Base-by-base conservation (phyloP, 2,797 vertebrate genomes). In the Gorsachius magnificus region DNA sequence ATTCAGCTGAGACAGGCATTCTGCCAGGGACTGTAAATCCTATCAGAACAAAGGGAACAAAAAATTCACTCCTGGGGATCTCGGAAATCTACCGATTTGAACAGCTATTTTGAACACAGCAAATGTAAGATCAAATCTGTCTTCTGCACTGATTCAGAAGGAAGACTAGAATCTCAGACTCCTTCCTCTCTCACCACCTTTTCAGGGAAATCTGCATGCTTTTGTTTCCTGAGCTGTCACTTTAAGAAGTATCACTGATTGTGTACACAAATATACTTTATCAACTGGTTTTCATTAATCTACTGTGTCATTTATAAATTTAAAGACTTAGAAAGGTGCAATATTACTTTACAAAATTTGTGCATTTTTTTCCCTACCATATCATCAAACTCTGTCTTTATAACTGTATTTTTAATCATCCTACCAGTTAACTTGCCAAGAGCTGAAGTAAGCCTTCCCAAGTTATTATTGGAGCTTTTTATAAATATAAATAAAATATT, bases 21-120 rank as follows among this genome's bases (percentile, higher is more conserved):
- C 87, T 95, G 94, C 94, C 96, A 97, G 65, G 72, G 68, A 70
- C 85, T 94, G 83, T 93, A 96, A 97, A 97, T 96, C 85, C 93
- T 94, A 92, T 79, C 87, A 90, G 95, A 96, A 96, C 91, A 96
- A 97, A 97, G 85, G 54, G 63, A 96, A 89, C 3, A 10, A 89
- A 93, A 93, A 93, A 78, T 80, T 93, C 82, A 46, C 58, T 96
- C 43, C 43, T 88, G 60, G 54, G 54, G 64, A 92, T 95, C 76
- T 89, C 17, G 3, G 83, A 85, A 89, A 93, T 94, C 50, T 46
- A 83, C 43, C 0, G 0, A 81, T 91, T 89, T 20, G 2, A 89
- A 71, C 45, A 64, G 41, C 57, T 93, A 28, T 83, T 91, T 77
- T 87, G 68, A 83, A 87, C 64, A 78, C 21, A 71, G 71, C 79